phyloP scores from a whole-genome alignment of 37 sponge, comb jelly and placozoan genomes.

The Eunapius fragilis region DNA sequence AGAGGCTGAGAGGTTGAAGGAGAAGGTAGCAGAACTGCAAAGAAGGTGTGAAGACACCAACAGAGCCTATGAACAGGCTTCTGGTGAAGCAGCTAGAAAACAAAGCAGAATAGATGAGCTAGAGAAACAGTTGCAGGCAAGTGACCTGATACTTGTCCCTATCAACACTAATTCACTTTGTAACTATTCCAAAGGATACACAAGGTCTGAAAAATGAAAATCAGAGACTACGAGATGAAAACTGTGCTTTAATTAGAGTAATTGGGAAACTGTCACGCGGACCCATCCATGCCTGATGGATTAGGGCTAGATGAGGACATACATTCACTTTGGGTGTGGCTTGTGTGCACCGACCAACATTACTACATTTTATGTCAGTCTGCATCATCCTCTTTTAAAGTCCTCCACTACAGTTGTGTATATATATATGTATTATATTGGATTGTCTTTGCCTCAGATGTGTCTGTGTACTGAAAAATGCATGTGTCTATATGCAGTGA shows the following conservation, averaged over 20 bases:
- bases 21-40: constrained; percentile 42
- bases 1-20: constrained; percentile 13
- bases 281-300: constrained; percentile 45
- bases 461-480: background rate
- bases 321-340: background rate
- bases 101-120: background rate
- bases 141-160: background rate
- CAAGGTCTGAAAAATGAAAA: constrained; percentile 79
- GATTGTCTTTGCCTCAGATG: background rate
- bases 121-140: constrained; percentile 9
- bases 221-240: constrained; percentile 94
- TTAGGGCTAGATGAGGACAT: background rate
- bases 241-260: constrained; percentile 95
- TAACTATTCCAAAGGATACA: constrained; percentile 27
- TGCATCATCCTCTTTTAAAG: background rate
- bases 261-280: constrained; percentile 94
- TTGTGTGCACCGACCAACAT: background rate
- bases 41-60: constrained; percentile 66
- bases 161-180: background rate
- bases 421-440: background rate
- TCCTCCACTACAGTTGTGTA: background rate
- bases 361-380: background rate
- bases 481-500: background rate
- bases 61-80: constrained; percentile 79
- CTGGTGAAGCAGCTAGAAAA: constrained; percentile 7